Conservation (phyloP, 1,140 invertebrate genomes). For the Ceratoteleas bidentatus region DNA sequence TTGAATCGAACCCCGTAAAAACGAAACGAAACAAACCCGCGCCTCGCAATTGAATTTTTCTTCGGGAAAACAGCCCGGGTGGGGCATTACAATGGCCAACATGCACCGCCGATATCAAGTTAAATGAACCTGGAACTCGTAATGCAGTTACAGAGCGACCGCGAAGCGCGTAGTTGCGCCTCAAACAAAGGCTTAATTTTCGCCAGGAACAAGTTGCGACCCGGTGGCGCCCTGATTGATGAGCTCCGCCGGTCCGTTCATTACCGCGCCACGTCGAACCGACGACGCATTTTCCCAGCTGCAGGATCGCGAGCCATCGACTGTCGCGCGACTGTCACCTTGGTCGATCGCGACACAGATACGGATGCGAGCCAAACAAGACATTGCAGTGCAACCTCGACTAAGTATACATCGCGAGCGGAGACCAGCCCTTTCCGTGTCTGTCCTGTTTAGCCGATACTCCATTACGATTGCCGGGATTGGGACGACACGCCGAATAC, state of each 20-base stretch:
- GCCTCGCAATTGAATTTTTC: constrained; percentile 14
- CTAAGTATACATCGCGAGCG: constrained; percentile 56
- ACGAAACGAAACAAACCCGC: constrained; percentile 5
- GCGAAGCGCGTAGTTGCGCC: no score
- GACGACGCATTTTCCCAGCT: no score
- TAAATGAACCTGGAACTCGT: constrained; percentile 4
- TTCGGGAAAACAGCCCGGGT: neutral
- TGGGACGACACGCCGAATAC: constrained; percentile 47
- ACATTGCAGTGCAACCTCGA: constrained; percentile 28
- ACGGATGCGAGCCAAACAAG: constrained; percentile 49
- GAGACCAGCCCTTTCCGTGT: constrained; percentile 63
- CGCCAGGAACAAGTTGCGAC: no score
- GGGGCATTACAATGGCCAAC: neutral
- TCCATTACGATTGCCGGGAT: constrained; percentile 49
- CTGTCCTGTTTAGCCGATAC: constrained; percentile 54
- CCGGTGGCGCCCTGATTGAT: no score
- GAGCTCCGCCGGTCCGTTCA: no score
- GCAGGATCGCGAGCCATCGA: no score
- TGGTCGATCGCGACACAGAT: constrained; percentile 34
- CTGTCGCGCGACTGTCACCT: constrained; percentile 10
- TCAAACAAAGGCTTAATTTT: no score
- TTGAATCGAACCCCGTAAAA: neutral
- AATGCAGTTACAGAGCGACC: neutral
- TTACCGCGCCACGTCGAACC: no score
- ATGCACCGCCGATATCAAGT: constrained; percentile 11